Base-by-base conservation (phyloP, 2,888 invertebrate species). In the Drosophila koepferae region DNA sequence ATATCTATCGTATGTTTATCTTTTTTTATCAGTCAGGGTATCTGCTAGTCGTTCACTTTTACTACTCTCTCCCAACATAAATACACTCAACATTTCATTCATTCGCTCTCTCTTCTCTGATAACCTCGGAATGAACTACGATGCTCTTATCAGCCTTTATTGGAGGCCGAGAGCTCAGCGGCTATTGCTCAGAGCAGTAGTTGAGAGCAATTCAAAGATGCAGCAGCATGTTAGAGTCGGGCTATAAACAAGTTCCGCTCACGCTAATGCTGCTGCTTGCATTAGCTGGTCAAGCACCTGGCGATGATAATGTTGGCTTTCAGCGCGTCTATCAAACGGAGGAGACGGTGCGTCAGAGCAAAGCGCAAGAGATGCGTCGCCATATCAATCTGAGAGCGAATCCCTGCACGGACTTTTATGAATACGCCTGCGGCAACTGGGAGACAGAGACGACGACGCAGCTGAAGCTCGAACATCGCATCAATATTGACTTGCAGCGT, bases 401-500 rank as follows among this genome's bases (percentile, higher is more conserved):
- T 85, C 93, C 92, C 5, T 92, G 92, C 62, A 68, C 62, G 10
- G 93, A 92, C 62, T 92, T 92, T 41, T 92, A 92, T 69, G 93
- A 92, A 46, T 93, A 86, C 58, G 91, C 92, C 23, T 92, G 92
- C 51, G 92, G 92, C 34, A 91, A 91, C 60, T 92, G 91, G 91
- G 65, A 65, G 1, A 20, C 64, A 41, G 0, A 58, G 3, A 18
- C 58, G 14, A 84, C 88, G 5, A 78, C 77, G 1, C 62, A 55
- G 10, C 48, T 73, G 2, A 58, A 80, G 9, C 60, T 86, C 43
- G 51, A 77, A 4, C 59, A 74, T 2, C 83, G 81, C 31, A 77
- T 90, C 18, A 78, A 89, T 23, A 69, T 53, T 8, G 90, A 92
- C 8, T 56, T 92, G 9, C 60, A 80, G 7, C 70, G 74, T 8